These are phyloP conservation scores for Synchiropus splendidus DNA, from an alignment of 2,113 vertebrate species.

Conservation along the genomic window DNA sequence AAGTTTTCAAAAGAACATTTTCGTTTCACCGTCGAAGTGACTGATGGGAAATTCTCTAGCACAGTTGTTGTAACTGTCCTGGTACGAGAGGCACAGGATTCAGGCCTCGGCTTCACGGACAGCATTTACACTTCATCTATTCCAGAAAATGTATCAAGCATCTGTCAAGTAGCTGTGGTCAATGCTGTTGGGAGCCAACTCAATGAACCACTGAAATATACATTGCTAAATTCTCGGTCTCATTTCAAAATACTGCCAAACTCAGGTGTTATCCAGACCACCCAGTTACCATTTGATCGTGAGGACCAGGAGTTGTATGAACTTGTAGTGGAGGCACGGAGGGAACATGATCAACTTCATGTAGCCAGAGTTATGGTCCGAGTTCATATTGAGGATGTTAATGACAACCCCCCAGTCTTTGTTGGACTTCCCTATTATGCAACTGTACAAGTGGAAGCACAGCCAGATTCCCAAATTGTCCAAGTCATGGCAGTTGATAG, in stretches of 20 bases:
- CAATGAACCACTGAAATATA: slow-evolving; percentile 90
- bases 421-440: slow-evolving; percentile 94
- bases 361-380: slow-evolving; percentile 85
- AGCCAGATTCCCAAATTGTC: slow-evolving; percentile 82
- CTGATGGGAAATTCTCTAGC: slow-evolving; percentile 89
- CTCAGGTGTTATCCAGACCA: slow-evolving; percentile 90
- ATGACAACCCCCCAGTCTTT: slow-evolving; percentile 88
- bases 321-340: slow-evolving; percentile 86
- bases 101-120: slow-evolving; percentile 85
- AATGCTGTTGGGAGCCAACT: slow-evolving; percentile 86
- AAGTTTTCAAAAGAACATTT: slow-evolving; percentile 87
- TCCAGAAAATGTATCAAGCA: slow-evolving; percentile 81
- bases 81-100: slow-evolving; percentile 85
- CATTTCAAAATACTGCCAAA: slow-evolving; percentile 86
- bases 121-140: slow-evolving; percentile 82
- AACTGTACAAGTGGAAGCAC: slow-evolving; percentile 90
- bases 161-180: slow-evolving; percentile 86
- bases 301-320: slow-evolving; percentile 91
- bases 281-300: slow-evolving; percentile 83
- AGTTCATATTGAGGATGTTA: slow-evolving; percentile 86
- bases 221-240: slow-evolving; percentile 85
- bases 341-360: slow-evolving; percentile 80
- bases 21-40: slow-evolving; percentile 79
- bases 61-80: slow-evolving; percentile 78
- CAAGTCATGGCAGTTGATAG: slow-evolving; percentile 81